These are phyloP conservation scores for Doryteuthis pealeii DNA, from an alignment of 1,140 invertebrate genomes.

Conservation along the genomic window DNA sequence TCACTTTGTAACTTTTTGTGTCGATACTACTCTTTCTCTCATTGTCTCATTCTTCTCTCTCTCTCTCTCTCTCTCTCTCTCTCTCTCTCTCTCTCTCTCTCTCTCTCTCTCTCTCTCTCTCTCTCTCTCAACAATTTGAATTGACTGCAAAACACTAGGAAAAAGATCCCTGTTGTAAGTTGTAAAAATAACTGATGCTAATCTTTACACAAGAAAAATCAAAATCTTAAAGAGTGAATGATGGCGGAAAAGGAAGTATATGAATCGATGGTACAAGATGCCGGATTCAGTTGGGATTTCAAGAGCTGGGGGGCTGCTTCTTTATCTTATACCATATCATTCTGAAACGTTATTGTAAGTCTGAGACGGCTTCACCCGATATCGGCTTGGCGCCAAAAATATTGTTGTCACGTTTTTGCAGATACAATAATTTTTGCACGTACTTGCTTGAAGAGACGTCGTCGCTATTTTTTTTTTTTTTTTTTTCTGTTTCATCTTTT, in stretches of 20 bases:
- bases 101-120: not conserved
- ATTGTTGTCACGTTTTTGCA: constrained; percentile 1
- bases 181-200: no score
- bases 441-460: not conserved
- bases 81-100: not conserved
- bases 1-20: not conserved
- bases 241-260: no score
- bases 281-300: not conserved
- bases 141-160: no score
- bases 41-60: not conserved
- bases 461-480: not conserved
- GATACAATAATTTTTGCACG: constrained; percentile 6
- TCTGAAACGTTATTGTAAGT: not conserved
- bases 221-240: no score
- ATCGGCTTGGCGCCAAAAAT: not conserved
- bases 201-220: no score
- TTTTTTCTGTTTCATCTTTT: not conserved
- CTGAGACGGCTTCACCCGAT: not conserved
- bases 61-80: not conserved
- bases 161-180: no score
- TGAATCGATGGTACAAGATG: no score
- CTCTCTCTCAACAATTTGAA: not conserved
- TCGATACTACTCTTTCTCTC: no score
- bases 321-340: constrained; percentile 5
- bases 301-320: not conserved